A percentile compares a stretch with the other conserved stretches of the same genome.
Conservation (phyloP, 2,113 vertebrate species). For the Laterallus jamaicensis region DNA sequence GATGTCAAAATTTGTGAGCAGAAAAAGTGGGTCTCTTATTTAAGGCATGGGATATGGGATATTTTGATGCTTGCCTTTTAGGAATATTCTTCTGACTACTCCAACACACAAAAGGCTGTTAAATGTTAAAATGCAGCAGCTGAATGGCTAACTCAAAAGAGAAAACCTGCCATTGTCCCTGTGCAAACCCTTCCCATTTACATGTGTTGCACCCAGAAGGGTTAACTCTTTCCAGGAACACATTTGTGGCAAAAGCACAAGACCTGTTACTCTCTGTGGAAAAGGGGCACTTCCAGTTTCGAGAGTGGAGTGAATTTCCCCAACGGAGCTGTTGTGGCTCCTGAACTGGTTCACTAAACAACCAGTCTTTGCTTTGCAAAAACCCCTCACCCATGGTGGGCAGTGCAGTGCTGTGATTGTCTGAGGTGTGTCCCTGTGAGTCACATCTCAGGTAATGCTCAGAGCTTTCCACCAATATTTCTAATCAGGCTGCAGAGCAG, state of each 20-base stretch:
- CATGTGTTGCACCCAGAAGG: background rate
- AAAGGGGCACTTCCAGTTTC: background rate
- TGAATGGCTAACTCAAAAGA: background rate
- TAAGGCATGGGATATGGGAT: background rate
- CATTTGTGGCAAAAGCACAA: background rate
- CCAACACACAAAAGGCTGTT: background rate
- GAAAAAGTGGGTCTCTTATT: background rate
- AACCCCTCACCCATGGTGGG: accelerated
- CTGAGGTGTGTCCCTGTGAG: background rate
- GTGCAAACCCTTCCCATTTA: background rate
- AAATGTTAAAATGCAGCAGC: background rate
- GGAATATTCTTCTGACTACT: background rate
- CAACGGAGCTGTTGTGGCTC: background rate
- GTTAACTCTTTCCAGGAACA: background rate
- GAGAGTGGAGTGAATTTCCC: background rate
- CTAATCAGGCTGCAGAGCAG: background rate
- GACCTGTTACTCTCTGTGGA: background rate
- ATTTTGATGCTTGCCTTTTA: background rate
- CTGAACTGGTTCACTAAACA: background rate
- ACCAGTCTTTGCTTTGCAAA: background rate
- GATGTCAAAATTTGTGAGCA: background rate
- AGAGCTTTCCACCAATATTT: background rate
- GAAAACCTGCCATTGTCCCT: background rate
- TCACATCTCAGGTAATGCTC: background rate
- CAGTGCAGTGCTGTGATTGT: background rate